A percentile compares a stretch with the other conserved stretches of the same genome.
Evolutionary conservation across 1,140 invertebrate genomes (phyloP).

Genomic region (Eufriesea mexicana): DNA sequence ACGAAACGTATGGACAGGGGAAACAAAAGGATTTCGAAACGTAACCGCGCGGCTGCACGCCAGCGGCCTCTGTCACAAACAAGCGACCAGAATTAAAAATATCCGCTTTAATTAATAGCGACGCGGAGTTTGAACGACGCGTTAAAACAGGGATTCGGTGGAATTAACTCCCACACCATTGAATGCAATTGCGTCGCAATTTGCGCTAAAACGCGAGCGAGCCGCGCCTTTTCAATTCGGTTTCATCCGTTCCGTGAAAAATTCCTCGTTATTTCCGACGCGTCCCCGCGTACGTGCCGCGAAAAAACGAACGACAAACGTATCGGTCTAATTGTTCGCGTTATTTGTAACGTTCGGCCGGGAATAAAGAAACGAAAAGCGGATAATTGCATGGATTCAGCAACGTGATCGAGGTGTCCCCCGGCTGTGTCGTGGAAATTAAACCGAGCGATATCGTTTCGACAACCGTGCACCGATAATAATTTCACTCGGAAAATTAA

Average conservation of each 20-base stretch:
- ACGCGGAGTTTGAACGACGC: constrained; percentile 8
- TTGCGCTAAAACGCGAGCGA: not conserved
- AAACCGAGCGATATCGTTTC: not conserved
- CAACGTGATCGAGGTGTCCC: not conserved
- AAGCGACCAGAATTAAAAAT: constrained; percentile 20
- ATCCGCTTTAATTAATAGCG: constrained; percentile 34
- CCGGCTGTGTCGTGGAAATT: not conserved
- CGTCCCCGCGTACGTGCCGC: too few relatives aligned
- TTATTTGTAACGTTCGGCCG: constrained; percentile 4
- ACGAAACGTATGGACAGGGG: not conserved
- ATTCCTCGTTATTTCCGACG: not conserved
- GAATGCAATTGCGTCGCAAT: constrained; percentile 26
- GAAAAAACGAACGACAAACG: not conserved
- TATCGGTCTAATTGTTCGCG: constrained; percentile 5
- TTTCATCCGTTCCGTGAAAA: constrained; percentile 6
- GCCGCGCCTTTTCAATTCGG: constrained; percentile 2
- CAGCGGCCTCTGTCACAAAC: not conserved
- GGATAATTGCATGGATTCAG: not conserved
- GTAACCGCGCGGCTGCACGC: too few relatives aligned
- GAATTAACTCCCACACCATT: constrained; percentile 24
- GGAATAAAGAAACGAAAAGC: not conserved
- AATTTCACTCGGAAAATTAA: not conserved
- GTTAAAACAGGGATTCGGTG: constrained; percentile 8
- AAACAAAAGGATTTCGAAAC: not conserved
- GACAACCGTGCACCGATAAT: not conserved